Conservation (phyloP, 2,113 vertebrate genomes). For the Leucosticte australis region DNA sequence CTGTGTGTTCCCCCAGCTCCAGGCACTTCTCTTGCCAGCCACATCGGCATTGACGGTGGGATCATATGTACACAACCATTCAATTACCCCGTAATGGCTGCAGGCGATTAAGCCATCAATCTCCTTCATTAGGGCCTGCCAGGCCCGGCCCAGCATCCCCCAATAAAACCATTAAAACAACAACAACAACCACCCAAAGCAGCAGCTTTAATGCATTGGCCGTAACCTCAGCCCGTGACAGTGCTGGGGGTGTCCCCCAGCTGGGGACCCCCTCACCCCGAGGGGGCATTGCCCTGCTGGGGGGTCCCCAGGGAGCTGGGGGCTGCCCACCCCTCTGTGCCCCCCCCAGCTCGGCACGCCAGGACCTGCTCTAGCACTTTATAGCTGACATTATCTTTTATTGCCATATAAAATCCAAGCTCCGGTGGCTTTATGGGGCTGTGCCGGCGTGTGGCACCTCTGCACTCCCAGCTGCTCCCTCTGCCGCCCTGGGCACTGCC, state of each 20-base stretch:
- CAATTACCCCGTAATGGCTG: constrained; percentile 51
- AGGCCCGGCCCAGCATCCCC: background rate
- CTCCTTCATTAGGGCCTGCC: constrained; percentile 51
- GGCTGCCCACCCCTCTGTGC: background rate
- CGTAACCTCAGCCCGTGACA: fast-evolving
- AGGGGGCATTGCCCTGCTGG: background rate
- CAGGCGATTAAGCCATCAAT: constrained; percentile 58
- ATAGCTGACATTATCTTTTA: constrained; percentile 56
- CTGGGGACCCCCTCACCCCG: fast-evolving
- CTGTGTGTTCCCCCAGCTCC: background rate
- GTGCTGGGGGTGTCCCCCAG: background rate
- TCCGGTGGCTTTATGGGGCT: constrained; percentile 43
- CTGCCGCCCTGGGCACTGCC: background rate
- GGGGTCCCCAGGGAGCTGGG: background rate
- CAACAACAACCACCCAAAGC: background rate
- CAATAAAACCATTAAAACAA: constrained; percentile 33
- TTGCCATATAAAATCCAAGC: constrained; percentile 27
- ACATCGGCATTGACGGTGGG: background rate
- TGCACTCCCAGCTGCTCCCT: background rate
- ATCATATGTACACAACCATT: constrained; percentile 54
- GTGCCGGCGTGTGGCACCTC: background rate
- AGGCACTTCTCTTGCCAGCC: background rate
- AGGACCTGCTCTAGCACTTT: constrained; percentile 14
- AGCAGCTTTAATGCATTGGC: background rate
- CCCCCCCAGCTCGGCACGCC: background rate